Evolutionary conservation across 2,113 vertebrate species (phyloP), one percentile per base, ranked within the genome.

Genomic region (Microcebus murinus): DNA sequence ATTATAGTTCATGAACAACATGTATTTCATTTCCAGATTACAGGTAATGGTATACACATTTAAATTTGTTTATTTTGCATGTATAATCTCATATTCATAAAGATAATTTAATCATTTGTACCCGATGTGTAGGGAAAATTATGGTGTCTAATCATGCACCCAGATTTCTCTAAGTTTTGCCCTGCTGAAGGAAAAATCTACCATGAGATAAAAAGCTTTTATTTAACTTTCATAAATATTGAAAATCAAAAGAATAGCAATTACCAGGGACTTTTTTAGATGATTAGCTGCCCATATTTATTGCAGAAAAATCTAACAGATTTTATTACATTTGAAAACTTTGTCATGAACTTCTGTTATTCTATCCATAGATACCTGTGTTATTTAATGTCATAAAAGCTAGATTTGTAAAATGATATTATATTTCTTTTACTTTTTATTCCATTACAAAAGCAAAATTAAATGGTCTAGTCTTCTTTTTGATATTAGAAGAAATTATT

Each of bases 21-120:
- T 68, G 42, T 77, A 65, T 50, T 95, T 96, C 34, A 95, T 92
- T 92, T 88, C 45, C 68, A 97, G 95, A 96, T 97, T 96, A 97
- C 45, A 85, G 50, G 82, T 92, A 97, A 97, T 85, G 95, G 88
- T 92, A 94, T 94, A 95, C 84, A 96, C 87, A 96, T 92, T 95
- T 87, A 95, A 96, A 95, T 97, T 94, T 91, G 95, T 95, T 97
- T 97, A 96, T 97, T 97, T 97, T 97, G 55, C 94, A 96, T 96
- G 85, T 79, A 96, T 77, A 91, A 95, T 96, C 59, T 95, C 73
- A 95, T 91, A 96, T 94, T 97, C 92, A 97, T 94, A 85, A 97
- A 91, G 96, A 96, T 96, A 95, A 95, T 95, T 97, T 96, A 97
- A 97, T 96, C 94, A 95, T 76, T 82, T 85, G 23, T 80, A 87